Percentiles rank a stretch among this genome's conserved stretches.
Evolutionary conservation across 2,888 invertebrate genomes (phyloP).

Genomic region (Bellardia pandia): DNA sequence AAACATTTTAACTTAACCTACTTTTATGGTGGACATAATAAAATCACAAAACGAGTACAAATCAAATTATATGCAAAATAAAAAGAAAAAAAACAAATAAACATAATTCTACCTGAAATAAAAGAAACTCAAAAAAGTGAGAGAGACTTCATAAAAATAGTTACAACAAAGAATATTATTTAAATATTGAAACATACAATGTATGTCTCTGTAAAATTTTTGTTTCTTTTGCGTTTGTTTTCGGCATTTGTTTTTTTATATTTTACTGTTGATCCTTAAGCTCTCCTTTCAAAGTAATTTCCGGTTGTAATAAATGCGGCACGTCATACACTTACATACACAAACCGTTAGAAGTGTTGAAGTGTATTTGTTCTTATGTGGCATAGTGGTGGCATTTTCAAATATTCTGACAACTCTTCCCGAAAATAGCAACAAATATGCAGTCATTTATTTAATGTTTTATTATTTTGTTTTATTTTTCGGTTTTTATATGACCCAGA

Average conservation of each 20-base stretch:
- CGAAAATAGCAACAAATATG: conserved; percentile 54
- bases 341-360: conserved; percentile 32
- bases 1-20: conserved; percentile 61
- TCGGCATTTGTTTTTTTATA: conserved; percentile 9
- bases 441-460: conserved; percentile 61
- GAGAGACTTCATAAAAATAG: conserved; percentile 11
- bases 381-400: conserved; percentile 50
- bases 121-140: conserved; percentile 13
- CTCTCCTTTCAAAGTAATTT: conserved; percentile 66
- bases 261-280: conserved; percentile 33
- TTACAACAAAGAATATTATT: conserved; percentile 30
- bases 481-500: conserved; percentile 55
- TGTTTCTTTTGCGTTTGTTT: conserved; percentile 17
- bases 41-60: conserved; percentile 37
- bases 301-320: conserved; percentile 59
- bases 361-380: conserved; percentile 10
- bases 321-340: conserved; percentile 34
- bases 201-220: conserved; percentile 67
- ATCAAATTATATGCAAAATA: conserved; percentile 63
- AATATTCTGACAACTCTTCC: conserved; percentile 44
- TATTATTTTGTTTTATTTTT: conserved; percentile 20
- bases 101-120: conserved; percentile 48
- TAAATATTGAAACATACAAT: conserved; percentile 32
- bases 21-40: conserved; percentile 63
- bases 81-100: conserved; percentile 68